These are phyloP conservation scores for Neodiprion pinetum DNA, from an alignment of 1,140 invertebrate species.

Conservation along the genomic window DNA sequence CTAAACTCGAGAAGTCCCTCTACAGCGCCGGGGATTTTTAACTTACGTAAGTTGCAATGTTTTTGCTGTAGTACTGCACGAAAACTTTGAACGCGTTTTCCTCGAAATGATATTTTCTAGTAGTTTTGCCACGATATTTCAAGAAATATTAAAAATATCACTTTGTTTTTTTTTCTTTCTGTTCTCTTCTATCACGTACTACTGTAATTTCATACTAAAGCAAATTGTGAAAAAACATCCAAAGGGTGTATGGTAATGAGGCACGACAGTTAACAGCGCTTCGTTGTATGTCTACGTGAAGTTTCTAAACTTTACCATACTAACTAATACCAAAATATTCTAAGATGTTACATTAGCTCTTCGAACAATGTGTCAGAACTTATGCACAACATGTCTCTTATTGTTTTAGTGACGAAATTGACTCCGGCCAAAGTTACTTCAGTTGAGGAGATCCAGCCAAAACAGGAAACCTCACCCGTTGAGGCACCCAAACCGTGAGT, in stretches of 20 bases:
- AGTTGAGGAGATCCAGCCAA: conserved; percentile 48
- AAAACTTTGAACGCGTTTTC: conserved; percentile 17
- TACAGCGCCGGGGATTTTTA: conserved; percentile 15
- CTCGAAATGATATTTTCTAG: conserved; percentile 15
- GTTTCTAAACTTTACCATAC: too few species aligned
- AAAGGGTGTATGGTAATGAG: too few species aligned
- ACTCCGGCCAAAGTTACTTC: conserved; percentile 50
- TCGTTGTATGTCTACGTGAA: too few species aligned
- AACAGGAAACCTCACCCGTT: conserved; percentile 40
- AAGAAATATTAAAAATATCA: conserved; percentile 21
- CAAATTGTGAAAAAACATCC: too few species aligned
- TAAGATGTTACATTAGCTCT: too few species aligned
- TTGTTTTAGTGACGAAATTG: conserved; percentile 52
- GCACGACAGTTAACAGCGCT: too few species aligned
- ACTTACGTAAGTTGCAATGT: conserved; percentile 19
- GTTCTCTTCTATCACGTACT: background rate
- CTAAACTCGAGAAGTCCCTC: conserved; percentile 19
- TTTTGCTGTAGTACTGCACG: conserved; percentile 10
- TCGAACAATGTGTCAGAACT: too few species aligned
- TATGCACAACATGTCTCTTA: background rate
- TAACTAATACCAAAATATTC: too few species aligned
- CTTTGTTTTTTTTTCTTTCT: conserved; percentile 14
- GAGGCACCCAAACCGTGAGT: conserved; percentile 46
- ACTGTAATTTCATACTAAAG: too few species aligned
- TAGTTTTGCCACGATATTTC: conserved; percentile 19